A percentile compares a stretch with the other conserved stretches of the same genome.
Conservation (phyloP, 2,888 invertebrate genomes). For the Napeogenes sylphis region DNA sequence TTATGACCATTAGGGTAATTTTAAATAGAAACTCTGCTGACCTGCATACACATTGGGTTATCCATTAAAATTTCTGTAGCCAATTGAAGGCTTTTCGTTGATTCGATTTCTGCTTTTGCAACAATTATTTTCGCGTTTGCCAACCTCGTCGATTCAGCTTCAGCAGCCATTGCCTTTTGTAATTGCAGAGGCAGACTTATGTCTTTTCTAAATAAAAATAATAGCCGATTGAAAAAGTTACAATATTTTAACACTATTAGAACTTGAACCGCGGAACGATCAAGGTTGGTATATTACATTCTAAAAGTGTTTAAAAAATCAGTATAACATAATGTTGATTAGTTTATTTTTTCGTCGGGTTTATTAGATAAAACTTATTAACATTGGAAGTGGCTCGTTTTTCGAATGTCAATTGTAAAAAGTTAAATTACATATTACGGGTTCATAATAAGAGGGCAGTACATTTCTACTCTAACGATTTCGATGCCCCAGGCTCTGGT, state of each 20-base stretch:
- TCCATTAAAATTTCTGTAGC: constrained; percentile 79
- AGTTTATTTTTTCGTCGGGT: too few species aligned
- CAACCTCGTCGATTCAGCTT: constrained; percentile 79
- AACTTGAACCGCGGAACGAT: too few species aligned
- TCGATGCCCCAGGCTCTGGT: constrained; percentile 92
- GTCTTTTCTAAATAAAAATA: constrained; percentile 45
- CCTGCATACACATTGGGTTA: constrained; percentile 71
- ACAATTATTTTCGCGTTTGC: constrained; percentile 81
- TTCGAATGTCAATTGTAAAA: too few species aligned
- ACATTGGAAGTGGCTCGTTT: too few species aligned
- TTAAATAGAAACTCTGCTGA: constrained; percentile 37
- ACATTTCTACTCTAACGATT: constrained; percentile 94
- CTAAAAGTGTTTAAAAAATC: too few species aligned
- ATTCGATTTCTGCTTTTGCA: constrained; percentile 80
- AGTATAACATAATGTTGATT: too few species aligned
- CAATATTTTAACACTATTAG: too few species aligned
- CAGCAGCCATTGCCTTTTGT: constrained; percentile 81
- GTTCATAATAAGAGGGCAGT: constrained; percentile 47
- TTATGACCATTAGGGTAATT: background rate
- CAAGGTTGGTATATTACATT: too few species aligned
- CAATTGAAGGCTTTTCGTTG: constrained; percentile 78
- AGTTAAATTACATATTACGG: too few species aligned
- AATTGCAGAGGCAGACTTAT: constrained; percentile 61
- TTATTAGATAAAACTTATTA: too few species aligned
- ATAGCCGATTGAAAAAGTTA: background rate